These are phyloP conservation scores for Disparrhopalites patrizii DNA, from an alignment of 2,888 invertebrate genomes.

Conservation along the genomic window DNA sequence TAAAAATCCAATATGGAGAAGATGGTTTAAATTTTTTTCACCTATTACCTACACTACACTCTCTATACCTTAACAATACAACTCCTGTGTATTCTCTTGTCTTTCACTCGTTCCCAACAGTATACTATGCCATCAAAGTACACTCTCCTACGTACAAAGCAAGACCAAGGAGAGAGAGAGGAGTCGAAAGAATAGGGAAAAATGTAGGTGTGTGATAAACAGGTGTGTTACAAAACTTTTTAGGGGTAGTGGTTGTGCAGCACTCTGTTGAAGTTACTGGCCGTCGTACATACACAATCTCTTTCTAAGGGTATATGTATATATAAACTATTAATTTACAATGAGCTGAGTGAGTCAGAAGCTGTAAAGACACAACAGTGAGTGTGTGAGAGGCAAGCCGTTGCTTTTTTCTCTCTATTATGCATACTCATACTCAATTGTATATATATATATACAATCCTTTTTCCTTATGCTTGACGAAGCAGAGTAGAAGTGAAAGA, in stretches of 20 bases:
- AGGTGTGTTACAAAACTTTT: conserved; percentile 21
- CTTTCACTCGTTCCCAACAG: not conserved
- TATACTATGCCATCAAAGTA: no score
- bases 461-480: no score
- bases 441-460: no score
- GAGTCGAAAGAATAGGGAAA: conserved; percentile 9
- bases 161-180: conserved; percentile 15
- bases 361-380: not conserved
- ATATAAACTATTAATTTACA: conserved; percentile 2
- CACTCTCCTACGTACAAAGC: no score
- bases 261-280: no score
- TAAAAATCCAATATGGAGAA: conserved; percentile 20
- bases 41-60: conserved; percentile 11
- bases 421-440: not conserved
- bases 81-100: conserved; percentile 1
- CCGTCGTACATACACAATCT: not conserved
- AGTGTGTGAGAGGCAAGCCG: not conserved
- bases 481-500: no score
- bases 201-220: conserved; percentile 26
- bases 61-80: conserved; percentile 5
- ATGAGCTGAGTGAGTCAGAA: not conserved
- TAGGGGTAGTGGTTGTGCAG: no score
- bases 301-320: conserved; percentile 1
- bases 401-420: not conserved
- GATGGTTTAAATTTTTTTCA: conserved; percentile 18